A percentile compares a stretch with the other conserved stretches of the same genome.
Conservation (phyloP, 2,888 invertebrate species). For the Sacculina carcini region DNA sequence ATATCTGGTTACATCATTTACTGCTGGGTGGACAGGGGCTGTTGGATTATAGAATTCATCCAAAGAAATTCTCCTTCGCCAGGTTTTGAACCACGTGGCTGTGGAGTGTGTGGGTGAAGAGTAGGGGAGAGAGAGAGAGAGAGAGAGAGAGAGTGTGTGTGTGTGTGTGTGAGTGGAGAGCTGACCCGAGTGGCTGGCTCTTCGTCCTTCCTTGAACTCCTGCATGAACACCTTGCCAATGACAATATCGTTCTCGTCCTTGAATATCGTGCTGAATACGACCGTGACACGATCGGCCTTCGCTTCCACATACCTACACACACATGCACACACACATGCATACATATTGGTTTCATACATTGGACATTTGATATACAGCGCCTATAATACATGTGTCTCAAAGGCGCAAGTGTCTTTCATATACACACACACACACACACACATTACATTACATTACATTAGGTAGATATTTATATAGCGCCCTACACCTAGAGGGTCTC, state of each 20-base stretch:
- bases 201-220: constrained; percentile 89
- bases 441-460: no score
- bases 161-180: constrained; percentile 22
- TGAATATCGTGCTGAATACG: constrained; percentile 94
- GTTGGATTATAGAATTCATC: no score
- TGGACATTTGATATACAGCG: no score
- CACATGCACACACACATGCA: constrained; percentile 1
- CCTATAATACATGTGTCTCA: no score
- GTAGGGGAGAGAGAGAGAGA: background rate
- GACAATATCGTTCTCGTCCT: constrained; percentile 91
- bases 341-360: no score
- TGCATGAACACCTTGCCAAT: constrained; percentile 99
- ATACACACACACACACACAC: background rate
- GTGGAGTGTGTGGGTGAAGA: background rate
- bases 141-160: no score
- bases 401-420: background rate
- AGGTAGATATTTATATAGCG: no score
- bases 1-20: no score
- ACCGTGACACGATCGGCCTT: constrained; percentile 95
- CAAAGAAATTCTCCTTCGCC: no score
- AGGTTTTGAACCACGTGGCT: no score
- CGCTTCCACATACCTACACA: constrained; percentile 76
- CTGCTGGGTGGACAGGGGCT: no score
- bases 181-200: constrained; percentile 74
- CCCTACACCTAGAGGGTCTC: background rate